Conservation (phyloP, 2,888 invertebrate genomes). For the Byasa hedistus region DNA sequence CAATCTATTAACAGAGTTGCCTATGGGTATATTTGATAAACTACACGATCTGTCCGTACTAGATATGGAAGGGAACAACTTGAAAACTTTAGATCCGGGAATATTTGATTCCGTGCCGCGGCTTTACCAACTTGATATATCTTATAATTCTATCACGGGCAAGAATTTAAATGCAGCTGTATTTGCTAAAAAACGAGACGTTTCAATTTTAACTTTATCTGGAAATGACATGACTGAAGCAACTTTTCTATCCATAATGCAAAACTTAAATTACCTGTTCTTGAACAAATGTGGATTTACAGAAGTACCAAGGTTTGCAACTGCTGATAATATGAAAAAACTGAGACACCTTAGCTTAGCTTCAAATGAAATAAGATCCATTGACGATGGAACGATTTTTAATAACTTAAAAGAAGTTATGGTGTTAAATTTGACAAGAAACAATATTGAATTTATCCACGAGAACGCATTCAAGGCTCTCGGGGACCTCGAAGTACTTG, state of each 20-base stretch:
- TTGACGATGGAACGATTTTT: conserved; percentile 6
- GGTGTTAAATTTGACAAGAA: conserved; percentile 13
- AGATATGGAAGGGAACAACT: conserved; percentile 42
- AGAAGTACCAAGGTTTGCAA: conserved; percentile 12
- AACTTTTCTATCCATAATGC: conserved; percentile 32
- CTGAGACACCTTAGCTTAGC: conserved; percentile 15
- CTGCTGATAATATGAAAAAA: conserved; percentile 5
- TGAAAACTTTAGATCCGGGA: conserved; percentile 37
- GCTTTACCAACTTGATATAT: conserved; percentile 33
- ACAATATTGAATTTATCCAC: conserved; percentile 15
- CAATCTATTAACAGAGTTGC: conserved; percentile 39
- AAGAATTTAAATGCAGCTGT: background rate
- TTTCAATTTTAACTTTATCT: conserved; percentile 42
- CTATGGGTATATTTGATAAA: conserved; percentile 39
- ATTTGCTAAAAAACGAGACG: conserved; percentile 37
- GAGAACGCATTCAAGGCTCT: conserved; percentile 11
- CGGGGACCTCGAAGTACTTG: conserved; percentile 31
- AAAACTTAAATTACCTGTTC: conserved; percentile 27
- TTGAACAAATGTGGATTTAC: conserved; percentile 10
- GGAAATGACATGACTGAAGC: conserved; percentile 42
- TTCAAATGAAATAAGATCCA: conserved; percentile 9
- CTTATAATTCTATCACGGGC: conserved; percentile 3
- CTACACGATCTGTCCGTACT: conserved; percentile 38
- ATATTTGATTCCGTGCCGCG: conserved; percentile 39
- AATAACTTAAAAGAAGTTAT: conserved; percentile 3